A percentile compares a stretch with the other conserved stretches of the same genome.
Conservation (phyloP, 2,113 vertebrate genomes). For the Poecile atricapillus region DNA sequence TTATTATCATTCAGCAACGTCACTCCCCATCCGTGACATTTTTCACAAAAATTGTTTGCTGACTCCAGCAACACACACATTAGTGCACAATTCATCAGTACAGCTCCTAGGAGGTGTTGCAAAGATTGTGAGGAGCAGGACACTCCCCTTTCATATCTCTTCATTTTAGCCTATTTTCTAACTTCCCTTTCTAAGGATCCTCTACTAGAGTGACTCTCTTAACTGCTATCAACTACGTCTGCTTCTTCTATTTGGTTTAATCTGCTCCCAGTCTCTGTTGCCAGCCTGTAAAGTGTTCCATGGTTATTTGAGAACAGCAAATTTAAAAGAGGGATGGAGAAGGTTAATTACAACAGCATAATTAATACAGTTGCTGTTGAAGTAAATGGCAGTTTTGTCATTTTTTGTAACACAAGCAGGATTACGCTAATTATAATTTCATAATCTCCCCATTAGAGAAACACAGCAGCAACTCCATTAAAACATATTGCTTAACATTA, state of each 20-base stretch:
- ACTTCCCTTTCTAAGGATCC: not conserved
- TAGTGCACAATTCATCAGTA: not conserved
- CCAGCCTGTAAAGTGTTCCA: not conserved
- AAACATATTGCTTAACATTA: conserved; percentile 12
- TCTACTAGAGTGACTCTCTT: not conserved
- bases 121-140: not conserved
- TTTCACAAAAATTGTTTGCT: conserved; percentile 1
- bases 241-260: not conserved
- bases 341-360: not conserved
- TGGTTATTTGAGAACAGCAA: not conserved
- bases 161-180: not conserved
- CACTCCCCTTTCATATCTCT: not conserved
- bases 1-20: not conserved
- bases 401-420: conserved; percentile 13
- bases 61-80: not conserved
- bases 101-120: not conserved
- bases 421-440: conserved; percentile 44
- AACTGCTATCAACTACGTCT: not conserved
- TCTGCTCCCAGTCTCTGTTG: not conserved
- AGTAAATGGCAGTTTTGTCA: conserved; percentile 15
- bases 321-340: not conserved
- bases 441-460: conserved; percentile 35
- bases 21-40: not conserved
- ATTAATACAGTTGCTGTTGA: not conserved
- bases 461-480: conserved; percentile 14